Conservation (phyloP, 2,888 invertebrate genomes). For the Busseola fusca region DNA sequence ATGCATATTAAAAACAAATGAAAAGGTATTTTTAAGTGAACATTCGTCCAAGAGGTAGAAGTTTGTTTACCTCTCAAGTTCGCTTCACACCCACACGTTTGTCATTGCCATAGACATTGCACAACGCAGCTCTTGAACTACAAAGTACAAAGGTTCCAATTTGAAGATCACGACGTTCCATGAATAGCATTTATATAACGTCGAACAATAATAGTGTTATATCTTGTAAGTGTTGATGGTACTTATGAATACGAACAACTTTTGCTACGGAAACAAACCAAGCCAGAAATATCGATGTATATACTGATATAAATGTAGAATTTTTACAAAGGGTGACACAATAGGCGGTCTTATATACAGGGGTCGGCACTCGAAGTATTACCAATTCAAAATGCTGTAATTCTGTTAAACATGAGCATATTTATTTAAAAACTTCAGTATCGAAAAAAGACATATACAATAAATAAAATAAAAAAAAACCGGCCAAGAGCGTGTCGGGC, state of each 20-base stretch:
- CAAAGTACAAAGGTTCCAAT: slow-evolving; percentile 18
- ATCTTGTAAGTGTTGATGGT: background rate
- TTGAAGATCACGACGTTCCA: slow-evolving; percentile 14
- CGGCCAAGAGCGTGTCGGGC: too few species aligned
- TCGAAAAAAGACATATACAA: too few species aligned
- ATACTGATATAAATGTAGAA: background rate
- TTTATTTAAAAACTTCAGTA: too few species aligned
- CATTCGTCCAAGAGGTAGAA: background rate
- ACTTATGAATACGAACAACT: background rate
- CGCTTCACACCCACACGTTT: slow-evolving; percentile 4
- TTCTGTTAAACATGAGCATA: too few species aligned
- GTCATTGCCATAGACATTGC: slow-evolving; percentile 26
- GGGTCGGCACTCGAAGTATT: too few species aligned
- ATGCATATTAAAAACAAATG: background rate
- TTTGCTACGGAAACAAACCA: too few species aligned
- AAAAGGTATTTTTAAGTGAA: background rate
- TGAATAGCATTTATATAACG: slow-evolving; percentile 7
- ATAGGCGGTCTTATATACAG: background rate
- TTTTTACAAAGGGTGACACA: background rate
- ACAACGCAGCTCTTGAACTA: slow-evolving; percentile 38
- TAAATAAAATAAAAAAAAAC: too few species aligned
- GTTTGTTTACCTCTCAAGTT: slow-evolving; percentile 30
- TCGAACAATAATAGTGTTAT: background rate
- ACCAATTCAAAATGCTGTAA: too few species aligned
- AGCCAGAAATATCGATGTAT: background rate